These are phyloP conservation scores for Prunella fulvescens DNA, from an alignment of 2,113 vertebrate species.

Conservation along the genomic window DNA sequence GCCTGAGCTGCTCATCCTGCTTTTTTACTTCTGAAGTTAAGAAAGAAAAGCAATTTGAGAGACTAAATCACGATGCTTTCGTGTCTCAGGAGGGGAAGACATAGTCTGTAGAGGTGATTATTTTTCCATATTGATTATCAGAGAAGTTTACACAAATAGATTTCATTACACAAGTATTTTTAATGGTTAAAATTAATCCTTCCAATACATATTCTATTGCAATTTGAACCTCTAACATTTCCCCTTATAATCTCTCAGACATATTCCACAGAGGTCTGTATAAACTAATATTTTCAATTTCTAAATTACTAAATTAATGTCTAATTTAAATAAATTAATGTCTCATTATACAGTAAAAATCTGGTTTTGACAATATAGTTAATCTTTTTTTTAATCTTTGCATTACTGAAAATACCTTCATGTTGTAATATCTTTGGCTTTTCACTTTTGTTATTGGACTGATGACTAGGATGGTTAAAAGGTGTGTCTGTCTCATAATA, in stretches of 20 bases:
- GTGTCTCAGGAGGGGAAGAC: not conserved
- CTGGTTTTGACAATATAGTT: not conserved
- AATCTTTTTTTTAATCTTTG: not conserved
- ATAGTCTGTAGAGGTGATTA: not conserved
- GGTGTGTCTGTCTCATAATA: not conserved
- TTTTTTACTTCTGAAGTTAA: not conserved
- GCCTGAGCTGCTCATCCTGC: not conserved
- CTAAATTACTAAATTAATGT: not conserved
- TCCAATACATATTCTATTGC: not conserved
- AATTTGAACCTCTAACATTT: not conserved
- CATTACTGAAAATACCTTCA: not conserved
- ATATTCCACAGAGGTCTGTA: not conserved
- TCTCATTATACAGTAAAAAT: not conserved
- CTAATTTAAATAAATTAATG: not conserved
- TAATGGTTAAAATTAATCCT: not conserved
- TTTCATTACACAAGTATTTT: not conserved
- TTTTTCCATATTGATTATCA: not conserved
- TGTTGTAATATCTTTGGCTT: not conserved
- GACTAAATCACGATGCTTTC: fast-evolving
- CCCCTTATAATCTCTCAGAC: not conserved
- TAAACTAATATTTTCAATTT: not conserved
- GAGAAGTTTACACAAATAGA: not conserved
- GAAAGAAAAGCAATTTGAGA: not conserved
- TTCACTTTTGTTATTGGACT: not conserved
- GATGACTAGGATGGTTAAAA: not conserved